A percentile compares a stretch with the other conserved stretches of the same genome.
phyloP scores from a whole-genome alignment of 2,888 invertebrate species.

The Rhodophaea formosa region DNA sequence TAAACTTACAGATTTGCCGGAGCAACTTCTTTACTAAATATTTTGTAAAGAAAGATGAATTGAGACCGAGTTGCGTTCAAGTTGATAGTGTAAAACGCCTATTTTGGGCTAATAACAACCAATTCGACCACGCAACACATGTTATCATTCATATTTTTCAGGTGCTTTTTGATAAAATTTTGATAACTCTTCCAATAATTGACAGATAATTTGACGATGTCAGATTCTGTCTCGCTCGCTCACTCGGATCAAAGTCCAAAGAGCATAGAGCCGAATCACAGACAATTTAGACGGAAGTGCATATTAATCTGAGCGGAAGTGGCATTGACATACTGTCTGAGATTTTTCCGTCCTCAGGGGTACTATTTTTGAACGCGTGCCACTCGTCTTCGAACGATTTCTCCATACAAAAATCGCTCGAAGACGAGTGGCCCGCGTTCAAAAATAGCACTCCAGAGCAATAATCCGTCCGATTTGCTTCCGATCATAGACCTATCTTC shows the following conservation, averaged over 20 bases:
- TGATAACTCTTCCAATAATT: slow-evolving; percentile 39
- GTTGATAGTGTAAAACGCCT: slow-evolving; percentile 35
- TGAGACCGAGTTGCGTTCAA: slow-evolving; percentile 33
- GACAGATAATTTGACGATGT: slow-evolving; percentile 40
- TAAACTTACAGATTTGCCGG: slow-evolving; percentile 51
- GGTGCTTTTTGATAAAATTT: slow-evolving; percentile 62
- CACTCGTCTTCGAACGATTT: too few species aligned
- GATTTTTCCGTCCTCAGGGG: too few species aligned
- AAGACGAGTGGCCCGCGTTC: too few species aligned
- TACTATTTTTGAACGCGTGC: too few species aligned
- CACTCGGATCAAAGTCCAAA: neutral
- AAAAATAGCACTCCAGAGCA: too few species aligned
- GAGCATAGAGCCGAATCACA: neutral
- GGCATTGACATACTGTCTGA: too few species aligned
- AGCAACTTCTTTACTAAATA: slow-evolving; percentile 36
- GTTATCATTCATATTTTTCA: slow-evolving; percentile 69
- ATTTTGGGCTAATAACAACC: slow-evolving; percentile 40
- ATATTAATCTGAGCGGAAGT: too few species aligned
- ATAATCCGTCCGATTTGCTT: too few species aligned
- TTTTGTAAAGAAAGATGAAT: slow-evolving; percentile 31
- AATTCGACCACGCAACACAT: slow-evolving; percentile 48
- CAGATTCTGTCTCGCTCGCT: too few species aligned
- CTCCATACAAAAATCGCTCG: too few species aligned
- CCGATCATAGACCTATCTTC: too few species aligned
- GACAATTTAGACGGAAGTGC: neutral